Conservation (phyloP, 2,113 vertebrate genomes). For the Coracopsis vasa region DNA sequence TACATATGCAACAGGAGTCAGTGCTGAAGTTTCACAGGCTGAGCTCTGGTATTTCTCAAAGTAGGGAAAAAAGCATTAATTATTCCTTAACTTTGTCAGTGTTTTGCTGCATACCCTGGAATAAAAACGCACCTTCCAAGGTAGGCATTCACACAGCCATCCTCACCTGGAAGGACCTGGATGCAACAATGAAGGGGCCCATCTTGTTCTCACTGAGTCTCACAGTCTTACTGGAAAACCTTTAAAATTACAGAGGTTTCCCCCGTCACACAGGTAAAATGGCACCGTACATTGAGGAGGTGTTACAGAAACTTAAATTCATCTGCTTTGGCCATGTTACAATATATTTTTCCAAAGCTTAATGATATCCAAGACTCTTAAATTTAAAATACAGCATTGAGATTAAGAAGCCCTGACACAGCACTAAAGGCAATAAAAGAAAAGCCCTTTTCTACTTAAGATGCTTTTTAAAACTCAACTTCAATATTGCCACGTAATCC, state of each 20-base stretch:
- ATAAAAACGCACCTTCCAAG: not conserved
- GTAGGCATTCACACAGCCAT: accelerated
- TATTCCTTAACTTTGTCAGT: not conserved
- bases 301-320: not conserved
- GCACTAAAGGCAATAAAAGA: not conserved
- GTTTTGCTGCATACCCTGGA: accelerated
- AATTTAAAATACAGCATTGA: not conserved
- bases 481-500: not conserved
- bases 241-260: not conserved
- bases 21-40: not conserved
- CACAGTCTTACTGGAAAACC: not conserved
- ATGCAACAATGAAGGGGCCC: not conserved
- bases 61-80: not conserved
- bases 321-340: not conserved
- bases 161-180: not conserved
- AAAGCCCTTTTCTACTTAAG: not conserved
- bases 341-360: not conserved
- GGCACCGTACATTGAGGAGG: not conserved
- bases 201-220: accelerated
- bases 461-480: not conserved
- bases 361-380: not conserved
- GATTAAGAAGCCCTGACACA: not conserved
- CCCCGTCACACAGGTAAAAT: not conserved
- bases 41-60: not conserved
- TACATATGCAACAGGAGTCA: not conserved